Evolutionary conservation across 1,140 invertebrate species (phyloP).

Genomic region (Drosophila littoralis): DNA sequence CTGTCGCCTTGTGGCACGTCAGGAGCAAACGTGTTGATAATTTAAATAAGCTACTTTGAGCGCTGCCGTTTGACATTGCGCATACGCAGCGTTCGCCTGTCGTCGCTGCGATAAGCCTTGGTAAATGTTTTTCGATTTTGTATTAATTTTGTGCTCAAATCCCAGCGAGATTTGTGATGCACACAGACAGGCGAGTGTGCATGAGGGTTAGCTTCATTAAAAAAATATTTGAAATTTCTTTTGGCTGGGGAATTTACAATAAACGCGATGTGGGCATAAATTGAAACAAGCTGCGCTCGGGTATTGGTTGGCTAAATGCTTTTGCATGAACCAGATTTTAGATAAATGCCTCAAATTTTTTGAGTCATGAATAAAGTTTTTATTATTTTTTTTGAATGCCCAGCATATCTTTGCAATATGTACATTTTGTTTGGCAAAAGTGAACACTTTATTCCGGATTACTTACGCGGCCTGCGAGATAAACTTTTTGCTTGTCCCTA

Average conservation of each 20-base stretch:
- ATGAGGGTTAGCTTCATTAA: constrained; percentile 59
- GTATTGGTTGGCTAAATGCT: too few relatives aligned
- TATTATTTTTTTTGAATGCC: too few relatives aligned
- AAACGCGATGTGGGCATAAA: too few relatives aligned
- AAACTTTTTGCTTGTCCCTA: too few relatives aligned
- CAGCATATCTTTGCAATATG: too few relatives aligned
- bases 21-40: constrained; percentile 74
- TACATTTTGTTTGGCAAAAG: too few relatives aligned
- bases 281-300: too few relatives aligned
- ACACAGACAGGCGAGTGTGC: not conserved
- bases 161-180: constrained; percentile 64
- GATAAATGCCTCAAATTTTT: too few relatives aligned
- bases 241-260: constrained; percentile 23
- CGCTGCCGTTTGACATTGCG: constrained; percentile 61
- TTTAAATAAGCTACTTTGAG: constrained; percentile 81
- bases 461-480: too few relatives aligned
- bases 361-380: too few relatives aligned
- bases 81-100: constrained; percentile 77
- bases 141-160: constrained; percentile 77
- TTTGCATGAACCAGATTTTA: too few relatives aligned
- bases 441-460: too few relatives aligned
- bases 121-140: constrained; percentile 81
- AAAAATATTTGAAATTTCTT: constrained; percentile 61
- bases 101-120: constrained; percentile 67
- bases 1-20: not conserved